Conservation (phyloP, 2,113 vertebrate genomes). For the Periophthalmus modestus region DNA sequence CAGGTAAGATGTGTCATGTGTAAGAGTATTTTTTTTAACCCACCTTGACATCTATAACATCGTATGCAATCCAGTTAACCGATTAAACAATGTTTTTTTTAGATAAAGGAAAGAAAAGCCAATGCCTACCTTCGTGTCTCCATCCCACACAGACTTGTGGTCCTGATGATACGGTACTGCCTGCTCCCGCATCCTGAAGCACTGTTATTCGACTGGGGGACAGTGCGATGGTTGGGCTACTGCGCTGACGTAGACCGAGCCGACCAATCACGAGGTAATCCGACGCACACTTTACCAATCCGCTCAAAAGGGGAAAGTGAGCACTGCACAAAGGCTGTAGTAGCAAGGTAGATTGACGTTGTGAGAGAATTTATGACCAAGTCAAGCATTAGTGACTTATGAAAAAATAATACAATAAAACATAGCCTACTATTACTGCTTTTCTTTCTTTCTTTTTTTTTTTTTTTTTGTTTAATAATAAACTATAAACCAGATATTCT, state of each 20-base stretch:
- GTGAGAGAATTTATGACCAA: conserved; percentile 60
- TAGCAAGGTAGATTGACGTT: conserved; percentile 79
- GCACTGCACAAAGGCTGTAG: conserved; percentile 7
- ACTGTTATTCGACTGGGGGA: conserved; percentile 52
- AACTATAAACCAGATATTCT: no score
- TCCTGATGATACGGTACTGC: conserved; percentile 62
- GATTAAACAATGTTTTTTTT: background rate
- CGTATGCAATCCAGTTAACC: background rate
- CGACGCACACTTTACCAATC: conserved; percentile 63
- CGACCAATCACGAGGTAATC: conserved; percentile 68
- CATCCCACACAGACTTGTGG: conserved; percentile 68
- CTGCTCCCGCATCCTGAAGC: conserved; percentile 66
- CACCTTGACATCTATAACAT: conserved; percentile 26
- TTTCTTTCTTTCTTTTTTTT: no score
- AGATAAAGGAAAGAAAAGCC: conserved; percentile 6
- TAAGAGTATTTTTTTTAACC: background rate
- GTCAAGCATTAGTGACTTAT: conserved; percentile 29
- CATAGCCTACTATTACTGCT: background rate
- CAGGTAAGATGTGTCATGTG: background rate
- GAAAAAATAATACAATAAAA: background rate
- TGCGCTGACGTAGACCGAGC: conserved; percentile 35
- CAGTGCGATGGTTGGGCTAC: conserved; percentile 51
- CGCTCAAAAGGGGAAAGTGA: conserved; percentile 20
- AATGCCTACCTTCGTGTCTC: conserved; percentile 65
- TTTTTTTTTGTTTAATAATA: no score